Evolutionary conservation across 1,140 invertebrate genomes (phyloP), one percentile per base, ranked within the genome.

Genomic region (Drosophila insularis): DNA sequence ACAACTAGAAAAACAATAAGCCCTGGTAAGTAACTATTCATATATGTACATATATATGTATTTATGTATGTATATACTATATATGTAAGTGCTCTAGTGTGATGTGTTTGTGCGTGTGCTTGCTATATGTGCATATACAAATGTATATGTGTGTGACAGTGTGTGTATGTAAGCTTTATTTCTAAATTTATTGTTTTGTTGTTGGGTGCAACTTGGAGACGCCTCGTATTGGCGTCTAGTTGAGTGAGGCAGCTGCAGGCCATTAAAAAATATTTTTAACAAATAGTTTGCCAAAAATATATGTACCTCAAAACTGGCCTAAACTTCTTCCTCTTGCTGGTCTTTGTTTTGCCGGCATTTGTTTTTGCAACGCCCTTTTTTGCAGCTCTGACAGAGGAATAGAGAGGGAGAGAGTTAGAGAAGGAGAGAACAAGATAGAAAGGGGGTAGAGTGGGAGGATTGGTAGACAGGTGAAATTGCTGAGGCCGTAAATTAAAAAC

Each of bases 311-410:
- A 40, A 43, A 64, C 19, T 40, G 43, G 17, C 53, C 23, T 39
- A 50, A 50, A 21, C 43, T 50, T 50, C 43, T 50, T 71, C 63
- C 60, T 71, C 27, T 71, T 68, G 35, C 58, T 63, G 55, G 85
- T 80, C 80, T 89, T 89, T 89, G 85, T 89, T 89, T 84, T 89
- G 84, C 84, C 84, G 84, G 85, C 85, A 43, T 78, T 78, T 77
- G 70, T 35, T 55, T 27, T 39, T 80, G 70, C 63, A 66, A 89
- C 84, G 84, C 84, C 84, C 84, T 84, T 89, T 89, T 82, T 71
- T 72, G 81, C 43, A 50, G 43, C 8, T 17, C 27, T n/a, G 17
- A 50, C 2, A 21, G 17, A 19, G 8, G 21, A 6, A 17, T 8
- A 10, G 1, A 14, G 43, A 8, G 1, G 6, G 4, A 5, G 40